phyloP scores from a whole-genome alignment of 2,888 invertebrate species.

The Agrochola lota region DNA sequence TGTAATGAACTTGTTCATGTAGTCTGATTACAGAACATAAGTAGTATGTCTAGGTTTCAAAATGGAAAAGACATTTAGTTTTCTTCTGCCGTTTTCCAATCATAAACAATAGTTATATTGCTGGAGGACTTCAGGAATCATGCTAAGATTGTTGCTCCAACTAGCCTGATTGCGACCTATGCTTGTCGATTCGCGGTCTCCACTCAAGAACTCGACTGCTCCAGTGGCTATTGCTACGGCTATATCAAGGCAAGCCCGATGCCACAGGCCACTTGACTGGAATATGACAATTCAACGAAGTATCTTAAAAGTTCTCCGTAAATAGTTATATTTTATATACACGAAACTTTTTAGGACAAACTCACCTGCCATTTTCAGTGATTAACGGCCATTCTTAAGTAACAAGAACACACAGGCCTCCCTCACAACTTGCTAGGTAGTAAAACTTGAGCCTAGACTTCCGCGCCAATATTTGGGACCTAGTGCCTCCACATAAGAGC shows the following conservation, averaged over 20 bases:
- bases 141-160: not conserved
- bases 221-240: not conserved
- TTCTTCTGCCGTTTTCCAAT: too few species aligned
- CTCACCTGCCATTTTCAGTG: not conserved
- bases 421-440: conserved; percentile 7
- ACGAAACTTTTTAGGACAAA: not conserved
- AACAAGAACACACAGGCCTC: not conserved
- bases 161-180: not conserved
- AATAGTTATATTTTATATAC: not conserved
- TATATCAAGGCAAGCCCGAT: not conserved
- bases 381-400: conserved; percentile 11
- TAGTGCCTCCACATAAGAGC: conserved; percentile 40
- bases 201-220: not conserved
- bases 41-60: too few species aligned
- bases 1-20: not conserved
- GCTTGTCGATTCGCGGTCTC: not conserved
- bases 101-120: too few species aligned
- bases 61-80: too few species aligned
- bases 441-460: conserved; percentile 38
- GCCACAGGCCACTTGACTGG: too few species aligned
- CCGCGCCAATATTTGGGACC: conserved; percentile 33
- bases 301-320: not conserved
- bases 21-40: conserved; percentile 5
- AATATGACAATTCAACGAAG: not conserved
- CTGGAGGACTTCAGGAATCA: too few species aligned